A percentile compares a stretch with the other conserved stretches of the same genome.
phyloP scores from a whole-genome alignment of 2,888 invertebrate genomes.

The Hemistola chrysoprasaria region DNA sequence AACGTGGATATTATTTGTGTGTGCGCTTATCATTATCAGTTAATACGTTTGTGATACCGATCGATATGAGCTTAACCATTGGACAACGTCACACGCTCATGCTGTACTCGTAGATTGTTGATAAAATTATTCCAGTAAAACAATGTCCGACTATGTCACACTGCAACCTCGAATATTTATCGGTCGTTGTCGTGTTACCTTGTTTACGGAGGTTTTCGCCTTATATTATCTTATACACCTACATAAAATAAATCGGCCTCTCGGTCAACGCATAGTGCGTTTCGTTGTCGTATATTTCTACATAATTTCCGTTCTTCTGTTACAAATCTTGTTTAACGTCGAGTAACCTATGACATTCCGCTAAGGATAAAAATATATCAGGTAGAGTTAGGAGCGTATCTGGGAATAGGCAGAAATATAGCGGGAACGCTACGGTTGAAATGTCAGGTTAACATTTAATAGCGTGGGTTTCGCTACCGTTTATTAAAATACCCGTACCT shows the following conservation, averaged over 20 bases:
- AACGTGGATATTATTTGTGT: constrained; percentile 7
- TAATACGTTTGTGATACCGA: constrained; percentile 19
- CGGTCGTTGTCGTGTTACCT: constrained; percentile 57
- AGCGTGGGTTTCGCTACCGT: constrained; percentile 48
- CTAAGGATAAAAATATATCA: constrained; percentile 37
- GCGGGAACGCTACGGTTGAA: constrained; percentile 35
- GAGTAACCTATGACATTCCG: constrained; percentile 35
- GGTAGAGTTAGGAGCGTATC: constrained; percentile 21
- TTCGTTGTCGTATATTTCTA: too few relatives aligned
- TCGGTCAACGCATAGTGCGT: constrained; percentile 3
- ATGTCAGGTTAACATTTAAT: constrained; percentile 58
- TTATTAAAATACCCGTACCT: constrained; percentile 57
- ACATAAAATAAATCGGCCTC: constrained; percentile 7
- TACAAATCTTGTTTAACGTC: not conserved
- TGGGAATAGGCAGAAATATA: constrained; percentile 26
- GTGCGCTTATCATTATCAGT: constrained; percentile 16
- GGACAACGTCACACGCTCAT: constrained; percentile 41
- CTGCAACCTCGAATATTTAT: constrained; percentile 60
- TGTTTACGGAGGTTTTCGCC: constrained; percentile 57
- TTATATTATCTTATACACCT: constrained; percentile 10
- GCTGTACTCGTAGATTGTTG: constrained; percentile 45
- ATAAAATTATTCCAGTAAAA: constrained; percentile 54
- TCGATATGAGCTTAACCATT: constrained; percentile 31
- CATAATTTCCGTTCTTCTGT: not conserved
- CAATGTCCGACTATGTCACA: constrained; percentile 37